phyloP scores from a whole-genome alignment of 2,888 invertebrate genomes.

The Apotomis betuletana region DNA sequence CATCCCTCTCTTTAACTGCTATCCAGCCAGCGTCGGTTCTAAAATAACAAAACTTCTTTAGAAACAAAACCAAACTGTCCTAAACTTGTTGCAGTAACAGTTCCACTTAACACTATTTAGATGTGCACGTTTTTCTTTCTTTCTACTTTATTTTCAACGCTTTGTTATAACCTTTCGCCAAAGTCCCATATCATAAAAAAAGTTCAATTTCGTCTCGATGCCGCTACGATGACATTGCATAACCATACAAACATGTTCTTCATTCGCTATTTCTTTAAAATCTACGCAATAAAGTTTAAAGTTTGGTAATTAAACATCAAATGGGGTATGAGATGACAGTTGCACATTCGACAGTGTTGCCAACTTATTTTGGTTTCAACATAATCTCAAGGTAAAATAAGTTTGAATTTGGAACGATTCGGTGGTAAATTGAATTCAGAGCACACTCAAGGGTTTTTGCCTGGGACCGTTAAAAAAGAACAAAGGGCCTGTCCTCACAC shows the following conservation, averaged over 20 bases:
- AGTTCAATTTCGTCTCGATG: slow-evolving; percentile 54
- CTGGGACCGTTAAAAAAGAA: slow-evolving; percentile 61
- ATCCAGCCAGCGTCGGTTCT: too few relatives aligned
- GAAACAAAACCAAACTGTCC: too few relatives aligned
- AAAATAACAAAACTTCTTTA: too few relatives aligned
- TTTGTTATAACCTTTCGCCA: not conserved
- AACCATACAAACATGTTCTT: slow-evolving; percentile 43
- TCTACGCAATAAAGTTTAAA: not conserved
- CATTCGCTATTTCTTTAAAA: not conserved
- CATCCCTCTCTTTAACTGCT: too few relatives aligned
- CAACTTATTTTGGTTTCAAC: not conserved
- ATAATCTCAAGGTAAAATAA: slow-evolving; percentile 3
- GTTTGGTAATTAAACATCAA: not conserved
- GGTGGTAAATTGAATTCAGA: not conserved
- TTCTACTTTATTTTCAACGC: not conserved
- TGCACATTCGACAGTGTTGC: slow-evolving; percentile 13
- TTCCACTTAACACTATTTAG: not conserved
- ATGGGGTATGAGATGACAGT: slow-evolving; percentile 5
- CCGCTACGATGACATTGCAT: slow-evolving; percentile 64
- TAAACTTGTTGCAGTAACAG: too few relatives aligned
- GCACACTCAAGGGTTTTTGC: slow-evolving; percentile 38
- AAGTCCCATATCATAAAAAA: slow-evolving; percentile 20
- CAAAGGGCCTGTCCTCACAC: slow-evolving; percentile 60
- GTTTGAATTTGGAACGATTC: slow-evolving; percentile 38
- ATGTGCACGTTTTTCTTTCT: not conserved